Percentiles rank a stretch among this genome's conserved stretches.
These are phyloP conservation scores for Fregetta grallaria DNA, from an alignment of 2,113 vertebrate genomes.

Conservation along the genomic window DNA sequence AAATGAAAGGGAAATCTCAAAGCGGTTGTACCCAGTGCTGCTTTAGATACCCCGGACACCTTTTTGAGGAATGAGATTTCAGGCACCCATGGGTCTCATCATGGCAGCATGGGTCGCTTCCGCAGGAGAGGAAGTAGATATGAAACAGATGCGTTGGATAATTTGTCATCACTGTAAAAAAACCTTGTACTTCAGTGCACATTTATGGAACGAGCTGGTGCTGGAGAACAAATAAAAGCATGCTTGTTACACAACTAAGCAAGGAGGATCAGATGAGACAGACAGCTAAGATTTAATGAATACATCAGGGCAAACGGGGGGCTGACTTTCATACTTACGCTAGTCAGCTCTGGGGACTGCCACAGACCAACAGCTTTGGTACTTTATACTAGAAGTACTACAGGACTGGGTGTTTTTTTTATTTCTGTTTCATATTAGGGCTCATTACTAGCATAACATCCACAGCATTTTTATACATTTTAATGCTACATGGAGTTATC, in stretches of 20 bases:
- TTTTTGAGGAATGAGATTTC: background rate
- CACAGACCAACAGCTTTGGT: background rate
- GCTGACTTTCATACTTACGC: background rate
- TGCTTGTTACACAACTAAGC: slow-evolving; percentile 82
- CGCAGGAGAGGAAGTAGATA: background rate
- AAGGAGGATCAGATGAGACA: slow-evolving; percentile 39
- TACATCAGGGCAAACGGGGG: background rate
- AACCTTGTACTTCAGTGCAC: slow-evolving; percentile 68
- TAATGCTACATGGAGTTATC: background rate
- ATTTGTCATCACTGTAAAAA: slow-evolving; percentile 86
- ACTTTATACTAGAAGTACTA: background rate
- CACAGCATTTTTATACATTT: background rate
- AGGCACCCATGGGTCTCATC: background rate
- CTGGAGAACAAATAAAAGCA: slow-evolving; percentile 72
- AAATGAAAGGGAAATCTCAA: background rate
- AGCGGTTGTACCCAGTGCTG: background rate
- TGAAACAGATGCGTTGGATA: slow-evolving; percentile 69
- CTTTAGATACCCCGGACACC: background rate
- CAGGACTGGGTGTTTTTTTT: background rate
- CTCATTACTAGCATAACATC: background rate
- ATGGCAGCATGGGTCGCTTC: background rate
- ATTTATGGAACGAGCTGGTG: slow-evolving; percentile 72
- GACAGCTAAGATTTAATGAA: background rate
- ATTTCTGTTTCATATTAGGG: background rate
- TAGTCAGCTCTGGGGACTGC: background rate